Evolutionary conservation across 2,888 invertebrate species (phyloP).

Genomic region (Athrips mouffetella): DNA sequence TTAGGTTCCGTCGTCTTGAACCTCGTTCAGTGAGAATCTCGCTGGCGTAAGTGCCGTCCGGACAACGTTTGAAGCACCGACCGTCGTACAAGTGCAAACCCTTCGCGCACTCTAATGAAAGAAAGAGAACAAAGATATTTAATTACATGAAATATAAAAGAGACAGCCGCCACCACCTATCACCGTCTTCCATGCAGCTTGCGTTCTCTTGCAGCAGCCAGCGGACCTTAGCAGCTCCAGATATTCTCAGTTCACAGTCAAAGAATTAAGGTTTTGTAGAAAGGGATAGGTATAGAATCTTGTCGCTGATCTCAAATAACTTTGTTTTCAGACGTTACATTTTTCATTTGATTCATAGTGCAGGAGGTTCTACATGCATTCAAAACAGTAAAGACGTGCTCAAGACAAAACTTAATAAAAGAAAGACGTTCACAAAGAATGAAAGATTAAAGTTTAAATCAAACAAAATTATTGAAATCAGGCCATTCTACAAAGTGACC

Average conservation of each 20-base stretch:
- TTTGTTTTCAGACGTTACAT: conserved; percentile 37
- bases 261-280: conserved; percentile 41
- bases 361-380: conserved; percentile 22
- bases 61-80: conserved; percentile 79
- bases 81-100: conserved; percentile 80
- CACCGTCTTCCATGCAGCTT: conserved; percentile 71
- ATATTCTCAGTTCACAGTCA: conserved; percentile 45
- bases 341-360: neutral
- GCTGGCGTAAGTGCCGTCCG: conserved; percentile 69
- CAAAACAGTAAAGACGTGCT: conserved; percentile 23
- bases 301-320: conserved; percentile 77
- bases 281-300: conserved; percentile 57
- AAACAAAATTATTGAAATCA: conserved; percentile 61
- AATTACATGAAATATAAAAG: conserved; percentile 47
- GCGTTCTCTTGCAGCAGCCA: conserved; percentile 42
- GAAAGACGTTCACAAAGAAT: conserved; percentile 25
- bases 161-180: conserved; percentile 63
- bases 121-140: conserved; percentile 61
- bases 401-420: conserved; percentile 1
- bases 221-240: conserved; percentile 53
- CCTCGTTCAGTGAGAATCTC: conserved; percentile 55
- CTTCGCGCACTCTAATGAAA: conserved; percentile 82
- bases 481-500: no score
- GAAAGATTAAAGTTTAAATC: no score
- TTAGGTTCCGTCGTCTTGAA: conserved; percentile 65